Conservation (phyloP, 2,888 invertebrate species). For the Fragum sueziense region DNA sequence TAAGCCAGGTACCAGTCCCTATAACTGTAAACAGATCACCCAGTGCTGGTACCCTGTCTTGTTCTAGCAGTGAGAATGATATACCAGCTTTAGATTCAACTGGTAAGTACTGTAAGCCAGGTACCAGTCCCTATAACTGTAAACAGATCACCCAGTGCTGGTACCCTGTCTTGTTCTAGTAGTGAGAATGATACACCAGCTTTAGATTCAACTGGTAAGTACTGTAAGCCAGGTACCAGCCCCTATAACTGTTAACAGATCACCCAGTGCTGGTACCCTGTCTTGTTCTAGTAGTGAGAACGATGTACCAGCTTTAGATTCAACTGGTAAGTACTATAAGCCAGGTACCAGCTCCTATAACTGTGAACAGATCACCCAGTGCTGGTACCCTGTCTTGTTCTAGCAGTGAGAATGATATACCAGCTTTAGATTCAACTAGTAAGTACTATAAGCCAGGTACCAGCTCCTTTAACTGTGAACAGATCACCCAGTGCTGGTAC, state of each 20-base stretch:
- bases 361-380: constrained; percentile 25
- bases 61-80: constrained; percentile 9
- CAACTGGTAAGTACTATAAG: not conserved
- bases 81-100: not conserved
- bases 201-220: not conserved
- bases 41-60: constrained; percentile 37
- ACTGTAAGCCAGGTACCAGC: not conserved
- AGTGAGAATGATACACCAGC: not conserved
- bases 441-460: not conserved
- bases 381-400: constrained; percentile 35
- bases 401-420: not conserved
- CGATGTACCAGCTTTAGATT: not conserved
- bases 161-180: constrained; percentile 25
- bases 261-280: constrained; percentile 36
- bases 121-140: not conserved
- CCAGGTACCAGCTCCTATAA: not conserved
- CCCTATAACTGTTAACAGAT: not conserved
- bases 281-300: constrained; percentile 17
- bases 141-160: constrained; percentile 31
- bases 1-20: not conserved
- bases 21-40: constrained; percentile 9
- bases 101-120: not conserved
- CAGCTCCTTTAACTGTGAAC: not conserved
- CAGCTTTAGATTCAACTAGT: not conserved
- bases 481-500: constrained; percentile 37